phyloP scores from a whole-genome alignment of 2,888 invertebrate genomes.

The Clivina fossor region DNA sequence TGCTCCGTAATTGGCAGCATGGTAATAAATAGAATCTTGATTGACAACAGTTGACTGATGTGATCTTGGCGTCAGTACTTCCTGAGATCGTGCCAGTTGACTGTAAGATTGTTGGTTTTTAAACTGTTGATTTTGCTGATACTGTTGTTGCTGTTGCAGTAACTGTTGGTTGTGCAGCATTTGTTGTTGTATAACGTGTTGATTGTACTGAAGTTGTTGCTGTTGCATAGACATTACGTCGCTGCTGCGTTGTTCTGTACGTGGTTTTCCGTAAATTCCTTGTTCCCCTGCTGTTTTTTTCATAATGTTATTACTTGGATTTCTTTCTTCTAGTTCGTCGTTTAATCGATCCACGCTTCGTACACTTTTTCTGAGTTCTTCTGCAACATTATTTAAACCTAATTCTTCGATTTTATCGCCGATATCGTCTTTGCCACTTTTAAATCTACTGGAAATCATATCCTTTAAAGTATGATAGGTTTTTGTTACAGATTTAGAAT shows the following conservation, averaged over 20 bases:
- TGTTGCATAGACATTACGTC: slow-evolving; percentile 28
- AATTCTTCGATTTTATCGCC: slow-evolving; percentile 62
- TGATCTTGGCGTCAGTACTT: slow-evolving; percentile 57
- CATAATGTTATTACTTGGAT: slow-evolving; percentile 32
- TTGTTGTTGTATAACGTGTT: slow-evolving; percentile 56
- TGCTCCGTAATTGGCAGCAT: slow-evolving; percentile 43
- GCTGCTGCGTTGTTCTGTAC: slow-evolving; percentile 55
- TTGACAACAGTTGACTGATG: slow-evolving; percentile 31
- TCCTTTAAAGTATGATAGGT: slow-evolving; percentile 82
- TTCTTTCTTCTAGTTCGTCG: slow-evolving; percentile 55
- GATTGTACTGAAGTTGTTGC: slow-evolving; percentile 50
- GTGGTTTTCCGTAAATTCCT: slow-evolving; percentile 63
- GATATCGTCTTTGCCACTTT: slow-evolving; percentile 60
- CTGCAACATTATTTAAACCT: slow-evolving; percentile 64
- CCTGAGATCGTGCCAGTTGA: slow-evolving; percentile 58
- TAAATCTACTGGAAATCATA: slow-evolving; percentile 79
- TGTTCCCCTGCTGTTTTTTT: slow-evolving; percentile 59
- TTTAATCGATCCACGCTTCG: slow-evolving; percentile 43
- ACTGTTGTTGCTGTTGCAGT: slow-evolving; percentile 38
- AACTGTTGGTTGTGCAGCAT: slow-evolving; percentile 50
- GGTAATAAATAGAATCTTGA: slow-evolving; percentile 49
- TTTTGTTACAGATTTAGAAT: slow-evolving; percentile 68
- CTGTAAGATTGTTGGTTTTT: slow-evolving; percentile 51
- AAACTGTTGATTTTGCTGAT: slow-evolving; percentile 59
- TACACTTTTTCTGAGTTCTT: slow-evolving; percentile 58